phyloP scores from a whole-genome alignment of 2,888 invertebrate species.

The Drosophila kuntzei region DNA sequence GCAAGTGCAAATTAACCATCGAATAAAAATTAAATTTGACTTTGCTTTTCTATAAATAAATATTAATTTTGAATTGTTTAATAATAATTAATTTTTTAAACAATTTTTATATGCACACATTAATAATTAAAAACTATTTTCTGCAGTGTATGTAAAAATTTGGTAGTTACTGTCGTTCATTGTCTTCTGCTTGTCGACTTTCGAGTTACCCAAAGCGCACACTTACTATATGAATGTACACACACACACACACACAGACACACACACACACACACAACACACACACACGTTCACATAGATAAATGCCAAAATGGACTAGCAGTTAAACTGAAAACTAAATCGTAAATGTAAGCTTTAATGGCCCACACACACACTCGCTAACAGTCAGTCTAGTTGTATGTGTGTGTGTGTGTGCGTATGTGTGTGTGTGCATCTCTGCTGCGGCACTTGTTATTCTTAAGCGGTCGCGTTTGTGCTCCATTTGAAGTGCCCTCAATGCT shows the following conservation, averaged over 20 bases:
- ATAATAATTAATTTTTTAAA: neutral
- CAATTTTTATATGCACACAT: too few species aligned
- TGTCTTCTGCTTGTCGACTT: conserved; percentile 31
- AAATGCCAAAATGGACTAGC: conserved; percentile 26
- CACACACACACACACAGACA: conserved; percentile 13
- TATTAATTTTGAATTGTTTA: neutral
- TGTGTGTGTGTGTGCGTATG: conserved; percentile 9
- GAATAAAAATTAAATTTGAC: too few species aligned
- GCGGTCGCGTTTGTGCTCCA: conserved; percentile 80
- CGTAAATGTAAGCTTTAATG: conserved; percentile 69
- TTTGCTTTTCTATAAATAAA: too few species aligned
- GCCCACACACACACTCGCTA: conserved; percentile 10
- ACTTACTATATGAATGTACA: conserved; percentile 27
- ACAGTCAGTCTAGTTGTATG: neutral
- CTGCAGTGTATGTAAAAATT: conserved; percentile 21
- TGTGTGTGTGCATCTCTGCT: conserved; percentile 13
- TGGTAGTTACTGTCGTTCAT: conserved; percentile 18
- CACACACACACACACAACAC: neutral
- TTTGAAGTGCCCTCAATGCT: conserved; percentile 71
- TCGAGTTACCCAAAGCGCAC: conserved; percentile 28
- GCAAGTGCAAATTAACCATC: too few species aligned
- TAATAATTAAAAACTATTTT: conserved; percentile 1
- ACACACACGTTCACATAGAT: conserved; percentile 5
- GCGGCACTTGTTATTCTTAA: conserved; percentile 72
- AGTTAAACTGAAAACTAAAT: conserved; percentile 62